These are phyloP conservation scores for Acridotheres tristis DNA, from an alignment of 2,797 vertebrate species.

Conservation along the genomic window DNA sequence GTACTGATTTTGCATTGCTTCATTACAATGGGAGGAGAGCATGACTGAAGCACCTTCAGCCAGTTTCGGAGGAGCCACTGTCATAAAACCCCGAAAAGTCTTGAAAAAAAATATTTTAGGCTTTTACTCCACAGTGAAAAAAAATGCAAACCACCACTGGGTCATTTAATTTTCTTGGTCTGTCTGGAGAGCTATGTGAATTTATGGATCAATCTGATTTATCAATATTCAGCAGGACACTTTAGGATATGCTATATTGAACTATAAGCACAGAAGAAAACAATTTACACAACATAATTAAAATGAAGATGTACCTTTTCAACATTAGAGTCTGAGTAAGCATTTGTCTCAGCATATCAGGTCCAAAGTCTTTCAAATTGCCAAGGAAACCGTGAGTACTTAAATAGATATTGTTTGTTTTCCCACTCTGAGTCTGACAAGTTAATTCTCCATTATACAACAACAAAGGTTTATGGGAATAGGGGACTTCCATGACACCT, in stretches of 20 bases:
- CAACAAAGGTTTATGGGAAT: constrained; percentile 92
- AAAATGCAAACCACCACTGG: background rate
- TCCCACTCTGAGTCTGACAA: constrained; percentile 95
- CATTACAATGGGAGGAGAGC: background rate
- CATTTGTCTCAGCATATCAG: constrained; percentile 76
- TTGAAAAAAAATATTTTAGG: background rate
- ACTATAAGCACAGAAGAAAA: background rate
- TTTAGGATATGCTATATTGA: background rate
- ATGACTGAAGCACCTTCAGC: background rate
- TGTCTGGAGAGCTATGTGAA: background rate
- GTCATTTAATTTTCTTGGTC: background rate
- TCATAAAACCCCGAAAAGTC: background rate
- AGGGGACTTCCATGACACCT: constrained; percentile 87
- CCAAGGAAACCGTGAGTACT: constrained; percentile 89
- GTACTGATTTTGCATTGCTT: background rate
- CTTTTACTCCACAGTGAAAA: background rate
- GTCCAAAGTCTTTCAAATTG: constrained; percentile 41
- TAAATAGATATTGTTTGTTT: constrained; percentile 84
- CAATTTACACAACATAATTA: background rate
- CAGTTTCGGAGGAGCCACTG: background rate
- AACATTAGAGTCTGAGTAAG: constrained; percentile 87
- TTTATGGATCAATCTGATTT: background rate
- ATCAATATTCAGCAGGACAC: background rate
- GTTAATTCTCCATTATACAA: constrained; percentile 93
- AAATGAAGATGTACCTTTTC: constrained; percentile 82